Evolutionary conservation across 2,888 invertebrate species (phyloP), one percentile per base, ranked within the genome.

Genomic region (Muscina levida): DNA sequence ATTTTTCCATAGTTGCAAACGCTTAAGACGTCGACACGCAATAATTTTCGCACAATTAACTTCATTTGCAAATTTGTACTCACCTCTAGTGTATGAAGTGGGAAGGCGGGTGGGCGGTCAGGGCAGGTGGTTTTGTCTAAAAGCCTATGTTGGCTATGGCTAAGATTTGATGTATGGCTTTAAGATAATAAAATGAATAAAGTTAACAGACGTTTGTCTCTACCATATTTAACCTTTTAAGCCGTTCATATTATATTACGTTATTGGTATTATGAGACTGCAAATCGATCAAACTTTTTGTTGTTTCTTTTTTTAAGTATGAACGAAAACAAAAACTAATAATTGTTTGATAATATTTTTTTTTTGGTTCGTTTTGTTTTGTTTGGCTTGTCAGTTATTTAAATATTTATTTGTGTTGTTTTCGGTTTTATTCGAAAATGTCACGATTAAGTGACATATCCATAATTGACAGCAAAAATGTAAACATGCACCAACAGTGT

Each of bases 21-120:
- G 13, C 39, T 72, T 62, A 4, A 42, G 42, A 62, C 42, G 75
- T 51, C 48, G 77, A 79, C 79, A 79, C 82, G 82, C 78, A 82
- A 77, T 81, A 74, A 81, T 81, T 75, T 77, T 77, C 81, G 77
- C 81, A 81, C 81, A 81, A 81, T 81, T 81, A 81, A 81, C 81
- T 81, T 77, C 68, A 81, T 81, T 81, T 81, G 68, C 77, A 81
- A 81, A 81, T 81, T 81, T 81, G 62, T 77, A 77, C 81, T 71
- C 66, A 17, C 31, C 24, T 37, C 5, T n/a, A 17, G 48, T 2
- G 15, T 15, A 6, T 6, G 48, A 48, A 48, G 48, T 5, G 13
- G n/a, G 1, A 10, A 19, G 11, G 17, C 1, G 5, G 6, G 11
- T 19, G 44, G n/a, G n/a, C 11, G 11, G 44, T 4, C 44, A 44